Base-by-base conservation (phyloP, 2,888 invertebrate species). In the Polietes domitor region DNA sequence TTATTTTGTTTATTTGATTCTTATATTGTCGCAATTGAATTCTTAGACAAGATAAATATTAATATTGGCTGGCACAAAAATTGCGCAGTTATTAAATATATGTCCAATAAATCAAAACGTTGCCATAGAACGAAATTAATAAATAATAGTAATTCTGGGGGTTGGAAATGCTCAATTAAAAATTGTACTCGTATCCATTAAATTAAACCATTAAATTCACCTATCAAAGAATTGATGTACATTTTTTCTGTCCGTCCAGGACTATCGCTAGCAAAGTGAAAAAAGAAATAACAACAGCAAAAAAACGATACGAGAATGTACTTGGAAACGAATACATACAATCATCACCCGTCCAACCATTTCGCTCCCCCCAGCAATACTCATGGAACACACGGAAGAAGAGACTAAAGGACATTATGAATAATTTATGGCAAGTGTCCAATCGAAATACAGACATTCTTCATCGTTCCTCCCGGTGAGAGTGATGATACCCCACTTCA, bases 381-480 rank as follows among this genome's bases (percentile, higher is more conserved):
- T 70, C n/a, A 74, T 47, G 24, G 37, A 53, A 71, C 55, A 19
- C 41, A 7, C 21, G 61, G 75, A 82, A 82, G 77, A 24, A 71
- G 65, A 82, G 75, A 73, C 76, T 81, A 81, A 77, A 77, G 73
- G 77, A 84, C 81, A 85, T 86, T 88, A 88, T 90, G 88, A 88
- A 89, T 90, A 88, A 89, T 90, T 90, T 88, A 90, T 89, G 87
- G 82, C 86, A 65, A 87, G 87, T 89, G 86, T 87, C 90, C 90
- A 90, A 90, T 90, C 89, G 88, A 88, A 88, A 88, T 63, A 70
- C 73, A 84, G 72, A 28, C 72, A 79, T 37, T 43, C 21, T 58
- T 77, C 53, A 74, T 41, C 21, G n/a, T n/a, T n/a, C 41, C 41
- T 41, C 21, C n/a, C 41, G 21, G 65, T 21, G 32, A 37, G 24